These are phyloP conservation scores for Ptiloglossa arizonensis DNA, from an alignment of 1,140 invertebrate species.

Conservation along the genomic window DNA sequence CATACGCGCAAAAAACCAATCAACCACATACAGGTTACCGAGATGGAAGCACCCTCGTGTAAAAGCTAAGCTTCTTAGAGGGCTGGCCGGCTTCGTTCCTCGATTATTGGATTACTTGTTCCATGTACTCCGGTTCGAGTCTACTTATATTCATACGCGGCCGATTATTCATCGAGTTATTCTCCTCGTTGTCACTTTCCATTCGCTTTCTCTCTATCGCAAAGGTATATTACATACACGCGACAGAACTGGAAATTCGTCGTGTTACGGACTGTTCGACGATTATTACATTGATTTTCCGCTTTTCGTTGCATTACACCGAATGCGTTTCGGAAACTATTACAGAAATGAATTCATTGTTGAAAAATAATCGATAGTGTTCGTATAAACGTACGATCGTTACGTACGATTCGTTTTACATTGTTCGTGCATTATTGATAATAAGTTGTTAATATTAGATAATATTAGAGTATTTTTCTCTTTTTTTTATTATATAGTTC, in stretches of 20 bases:
- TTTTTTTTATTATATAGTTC: no score
- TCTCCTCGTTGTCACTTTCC: constrained; percentile 25
- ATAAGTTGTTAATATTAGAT: no score
- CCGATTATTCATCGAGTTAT: constrained; percentile 29
- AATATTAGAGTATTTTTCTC: no score
- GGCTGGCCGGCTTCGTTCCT: constrained; percentile 59
- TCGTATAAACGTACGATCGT: no score
- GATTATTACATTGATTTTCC: neutral
- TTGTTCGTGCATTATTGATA: no score
- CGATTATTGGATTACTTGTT: constrained; percentile 68
- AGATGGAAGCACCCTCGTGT: constrained; percentile 52
- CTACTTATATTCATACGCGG: neutral
- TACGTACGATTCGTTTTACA: no score
- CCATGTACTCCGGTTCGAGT: neutral
- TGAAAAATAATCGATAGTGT: no score
- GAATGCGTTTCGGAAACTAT: no score
- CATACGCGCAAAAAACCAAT: constrained; percentile 19
- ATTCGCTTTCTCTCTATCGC: neutral
- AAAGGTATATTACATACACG: neutral
- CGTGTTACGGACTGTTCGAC: neutral
- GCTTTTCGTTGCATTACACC: neutral
- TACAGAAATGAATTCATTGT: no score
- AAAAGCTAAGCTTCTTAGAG: constrained; percentile 67
- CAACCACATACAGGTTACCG: constrained; percentile 24
- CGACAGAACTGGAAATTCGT: neutral